Conservation (phyloP, 2,797 vertebrate genomes). For the Poeciliopsis gracilis region DNA sequence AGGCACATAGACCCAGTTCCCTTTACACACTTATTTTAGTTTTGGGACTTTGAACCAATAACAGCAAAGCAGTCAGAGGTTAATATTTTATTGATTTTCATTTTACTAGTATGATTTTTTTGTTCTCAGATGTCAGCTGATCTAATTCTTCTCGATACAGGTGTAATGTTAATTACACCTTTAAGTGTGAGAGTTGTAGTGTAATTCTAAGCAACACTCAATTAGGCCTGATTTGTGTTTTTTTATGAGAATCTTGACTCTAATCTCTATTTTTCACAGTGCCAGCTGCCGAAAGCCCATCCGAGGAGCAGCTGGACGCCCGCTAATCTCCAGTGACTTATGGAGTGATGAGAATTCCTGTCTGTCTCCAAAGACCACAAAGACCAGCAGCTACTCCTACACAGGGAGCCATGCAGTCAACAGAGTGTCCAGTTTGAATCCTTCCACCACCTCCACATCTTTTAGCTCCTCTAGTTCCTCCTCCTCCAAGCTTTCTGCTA, state of each 20-base stretch:
- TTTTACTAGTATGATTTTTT: background rate
- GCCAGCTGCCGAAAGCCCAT: constrained; percentile 94
- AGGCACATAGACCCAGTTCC: too few species aligned
- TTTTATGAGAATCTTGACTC: background rate
- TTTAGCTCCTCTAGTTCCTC: constrained; percentile 55
- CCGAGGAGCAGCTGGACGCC: constrained; percentile 90
- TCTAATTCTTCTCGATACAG: background rate
- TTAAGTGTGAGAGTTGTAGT: background rate
- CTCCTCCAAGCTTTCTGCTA: constrained; percentile 70
- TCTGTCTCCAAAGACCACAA: constrained; percentile 56
- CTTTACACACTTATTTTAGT: background rate
- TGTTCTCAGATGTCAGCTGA: background rate
- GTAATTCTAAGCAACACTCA: background rate
- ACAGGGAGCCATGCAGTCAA: constrained; percentile 57
- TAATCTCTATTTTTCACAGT: constrained; percentile 60
- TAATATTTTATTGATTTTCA: background rate
- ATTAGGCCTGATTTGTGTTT: background rate
- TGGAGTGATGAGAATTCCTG: constrained; percentile 80
- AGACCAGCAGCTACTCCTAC: constrained; percentile 64
- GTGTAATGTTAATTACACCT: too few species aligned
- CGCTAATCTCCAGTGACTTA: constrained; percentile 82
- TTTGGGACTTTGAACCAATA: background rate
- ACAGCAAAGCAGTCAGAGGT: background rate
- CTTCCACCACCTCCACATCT: constrained; percentile 25
- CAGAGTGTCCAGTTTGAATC: constrained; percentile 45